phyloP scores from a whole-genome alignment of 2,888 invertebrate genomes.

The Zhuqinia jingwanae region DNA sequence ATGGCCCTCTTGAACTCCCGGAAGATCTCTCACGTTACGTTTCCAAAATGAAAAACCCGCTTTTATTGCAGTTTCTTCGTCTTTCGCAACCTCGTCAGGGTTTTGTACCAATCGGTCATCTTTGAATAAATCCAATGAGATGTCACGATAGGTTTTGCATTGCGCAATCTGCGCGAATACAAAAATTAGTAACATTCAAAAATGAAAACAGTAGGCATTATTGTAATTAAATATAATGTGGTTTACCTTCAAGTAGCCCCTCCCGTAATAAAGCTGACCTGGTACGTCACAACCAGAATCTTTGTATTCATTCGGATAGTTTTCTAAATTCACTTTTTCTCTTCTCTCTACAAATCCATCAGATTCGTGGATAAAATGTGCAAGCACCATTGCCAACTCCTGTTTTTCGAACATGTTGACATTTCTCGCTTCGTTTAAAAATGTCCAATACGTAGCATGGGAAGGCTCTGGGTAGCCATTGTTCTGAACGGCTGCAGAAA shows the following conservation, averaged over 20 bases:
- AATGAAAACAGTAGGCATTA: background rate
- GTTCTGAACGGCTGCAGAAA: constrained; percentile 46
- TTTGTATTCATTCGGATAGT: constrained; percentile 44
- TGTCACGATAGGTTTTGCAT: constrained; percentile 54
- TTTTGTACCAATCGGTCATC: constrained; percentile 58
- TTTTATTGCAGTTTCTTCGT: constrained; percentile 53
- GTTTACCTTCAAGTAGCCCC: constrained; percentile 52
- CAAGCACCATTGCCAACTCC: constrained; percentile 55
- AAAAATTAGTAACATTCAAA: too few species aligned
- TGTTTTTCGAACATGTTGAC: constrained; percentile 44
- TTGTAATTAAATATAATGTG: background rate
- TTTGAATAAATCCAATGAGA: constrained; percentile 13
- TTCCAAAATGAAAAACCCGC: constrained; percentile 52
- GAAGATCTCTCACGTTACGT: constrained; percentile 29
- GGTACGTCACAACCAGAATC: constrained; percentile 40
- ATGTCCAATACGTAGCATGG: constrained; percentile 50
- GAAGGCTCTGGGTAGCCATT: constrained; percentile 51
- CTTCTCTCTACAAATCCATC: constrained; percentile 48
- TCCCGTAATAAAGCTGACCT: constrained; percentile 52
- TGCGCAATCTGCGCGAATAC: background rate
- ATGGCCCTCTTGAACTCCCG: constrained; percentile 35
- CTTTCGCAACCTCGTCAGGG: constrained; percentile 2
- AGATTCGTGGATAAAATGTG: constrained; percentile 59
- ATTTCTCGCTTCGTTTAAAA: constrained; percentile 49
- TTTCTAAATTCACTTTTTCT: constrained; percentile 24